Conservation (phyloP, 1,140 invertebrate genomes). For the Drosophila leontia region DNA sequence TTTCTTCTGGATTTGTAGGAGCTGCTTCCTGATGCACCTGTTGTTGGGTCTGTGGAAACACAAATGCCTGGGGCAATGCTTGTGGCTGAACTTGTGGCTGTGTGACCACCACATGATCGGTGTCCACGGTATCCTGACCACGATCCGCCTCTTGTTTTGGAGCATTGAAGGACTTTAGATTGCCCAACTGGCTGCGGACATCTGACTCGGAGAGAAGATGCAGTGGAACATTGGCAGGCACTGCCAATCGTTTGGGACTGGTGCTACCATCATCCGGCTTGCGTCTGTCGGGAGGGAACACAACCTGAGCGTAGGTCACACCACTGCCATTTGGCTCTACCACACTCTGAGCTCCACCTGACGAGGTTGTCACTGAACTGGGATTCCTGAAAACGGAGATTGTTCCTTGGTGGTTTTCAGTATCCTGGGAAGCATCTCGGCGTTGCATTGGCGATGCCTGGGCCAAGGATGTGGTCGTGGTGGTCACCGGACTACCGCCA, state of each 20-base stretch:
- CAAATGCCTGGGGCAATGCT: conserved; percentile 6
- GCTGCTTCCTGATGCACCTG: neutral
- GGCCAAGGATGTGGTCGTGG: conserved; percentile 50
- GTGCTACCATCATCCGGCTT: conserved; percentile 70
- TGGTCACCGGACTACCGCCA: conserved; percentile 68
- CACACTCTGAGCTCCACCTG: conserved; percentile 61
- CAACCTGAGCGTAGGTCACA: conserved; percentile 79
- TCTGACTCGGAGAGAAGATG: conserved; percentile 78
- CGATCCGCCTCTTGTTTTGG: conserved; percentile 8
- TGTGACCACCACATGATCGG: conserved; percentile 13
- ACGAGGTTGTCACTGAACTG: conserved; percentile 74
- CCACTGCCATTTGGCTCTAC: conserved; percentile 65
- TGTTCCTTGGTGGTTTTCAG: neutral
- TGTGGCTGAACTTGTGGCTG: conserved; percentile 24
- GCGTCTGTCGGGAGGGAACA: conserved; percentile 77
- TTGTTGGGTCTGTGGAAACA: conserved; percentile 2
- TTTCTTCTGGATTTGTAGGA: neutral
- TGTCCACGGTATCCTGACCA: conserved; percentile 33
- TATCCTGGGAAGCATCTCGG: conserved; percentile 31
- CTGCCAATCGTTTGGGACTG: conserved; percentile 75
- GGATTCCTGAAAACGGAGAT: conserved; percentile 68
- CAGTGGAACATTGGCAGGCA: conserved; percentile 75
- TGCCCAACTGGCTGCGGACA: conserved; percentile 72
- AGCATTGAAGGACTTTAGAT: conserved; percentile 70
- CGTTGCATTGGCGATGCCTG: conserved; percentile 68